Percentiles rank a stretch among this genome's conserved stretches.
Evolutionary conservation across 2,888 invertebrate genomes (phyloP).

Genomic region (Siphonodentalium dalli): DNA sequence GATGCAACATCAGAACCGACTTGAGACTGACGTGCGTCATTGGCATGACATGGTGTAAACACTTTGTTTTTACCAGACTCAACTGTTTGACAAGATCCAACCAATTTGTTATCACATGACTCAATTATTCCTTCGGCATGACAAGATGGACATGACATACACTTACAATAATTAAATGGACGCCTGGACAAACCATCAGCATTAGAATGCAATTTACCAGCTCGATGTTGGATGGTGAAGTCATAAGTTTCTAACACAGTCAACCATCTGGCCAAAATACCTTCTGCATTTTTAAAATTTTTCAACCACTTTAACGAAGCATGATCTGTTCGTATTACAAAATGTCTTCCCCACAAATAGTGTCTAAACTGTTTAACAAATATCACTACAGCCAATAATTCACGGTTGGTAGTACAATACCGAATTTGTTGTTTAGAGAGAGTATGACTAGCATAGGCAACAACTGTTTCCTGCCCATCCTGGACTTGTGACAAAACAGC

Average conservation of each 20-base stretch:
- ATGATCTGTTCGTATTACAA: slow-evolving; percentile 21
- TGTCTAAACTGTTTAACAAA: slow-evolving; percentile 22
- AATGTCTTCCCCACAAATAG: slow-evolving; percentile 23
- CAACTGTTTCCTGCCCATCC: slow-evolving; percentile 16
- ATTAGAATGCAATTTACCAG: not conserved
- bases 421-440: slow-evolving; percentile 16
- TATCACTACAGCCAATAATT: slow-evolving; percentile 23
- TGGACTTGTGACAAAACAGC: slow-evolving; percentile 21
- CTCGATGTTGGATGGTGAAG: slow-evolving; percentile 3
- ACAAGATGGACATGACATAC: too few species aligned
- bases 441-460: slow-evolving; percentile 20
- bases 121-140: too few species aligned
- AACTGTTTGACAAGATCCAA: too few species aligned
- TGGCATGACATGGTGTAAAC: too few species aligned
- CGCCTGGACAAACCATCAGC: not conserved
- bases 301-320: slow-evolving; percentile 20
- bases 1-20: too few species aligned
- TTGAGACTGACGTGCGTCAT: too few species aligned
- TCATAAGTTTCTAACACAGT: slow-evolving; percentile 14
- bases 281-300: slow-evolving; percentile 19
- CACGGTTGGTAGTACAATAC: slow-evolving; percentile 20
- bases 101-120: too few species aligned
- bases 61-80: too few species aligned
- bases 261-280: slow-evolving; percentile 24
- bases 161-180: not conserved